A percentile compares a stretch with the other conserved stretches of the same genome.
Evolutionary conservation across 2,113 vertebrate genomes (phyloP).

Genomic region (Talpa occidentalis): DNA sequence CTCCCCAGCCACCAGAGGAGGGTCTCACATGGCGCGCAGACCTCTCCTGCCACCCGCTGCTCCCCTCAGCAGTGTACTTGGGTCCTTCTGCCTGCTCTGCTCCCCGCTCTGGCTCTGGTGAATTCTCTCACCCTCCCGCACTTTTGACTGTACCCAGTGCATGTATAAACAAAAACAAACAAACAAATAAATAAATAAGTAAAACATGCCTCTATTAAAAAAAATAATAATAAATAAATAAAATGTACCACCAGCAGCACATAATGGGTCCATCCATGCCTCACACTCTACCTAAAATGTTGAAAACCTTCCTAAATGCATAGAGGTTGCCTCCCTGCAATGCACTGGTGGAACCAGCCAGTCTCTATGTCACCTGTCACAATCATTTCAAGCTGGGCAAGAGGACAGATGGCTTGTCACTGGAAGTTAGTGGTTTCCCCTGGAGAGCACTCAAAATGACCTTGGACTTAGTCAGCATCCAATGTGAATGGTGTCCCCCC

Average conservation of each 20-base stretch:
- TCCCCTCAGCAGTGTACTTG: too few relatives aligned
- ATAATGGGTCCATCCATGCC: neutral
- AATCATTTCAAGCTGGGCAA: neutral
- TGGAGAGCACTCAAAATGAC: neutral
- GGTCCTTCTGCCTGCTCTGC: too few relatives aligned
- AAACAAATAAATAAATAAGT: too few relatives aligned
- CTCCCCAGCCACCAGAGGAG: too few relatives aligned
- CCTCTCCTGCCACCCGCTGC: too few relatives aligned
- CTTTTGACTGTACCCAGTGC: too few relatives aligned
- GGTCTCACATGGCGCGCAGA: too few relatives aligned
- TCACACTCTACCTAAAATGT: neutral
- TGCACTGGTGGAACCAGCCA: neutral
- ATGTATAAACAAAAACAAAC: too few relatives aligned
- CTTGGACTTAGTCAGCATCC: neutral
- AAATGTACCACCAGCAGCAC: neutral
- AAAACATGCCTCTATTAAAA: too few relatives aligned
- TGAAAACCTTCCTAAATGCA: neutral
- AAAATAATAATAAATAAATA: too few relatives aligned
- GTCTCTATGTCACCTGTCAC: neutral
- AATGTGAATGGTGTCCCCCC: neutral
- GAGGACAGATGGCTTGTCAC: neutral
- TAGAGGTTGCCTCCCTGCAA: neutral
- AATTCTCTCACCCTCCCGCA: too few relatives aligned
- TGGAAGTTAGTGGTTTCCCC: neutral
- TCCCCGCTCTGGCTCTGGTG: too few relatives aligned